A percentile compares a stretch with the other conserved stretches of the same genome.
Conservation (phyloP, 2,888 invertebrate genomes). For the Poecilobothrus nobilitatus region DNA sequence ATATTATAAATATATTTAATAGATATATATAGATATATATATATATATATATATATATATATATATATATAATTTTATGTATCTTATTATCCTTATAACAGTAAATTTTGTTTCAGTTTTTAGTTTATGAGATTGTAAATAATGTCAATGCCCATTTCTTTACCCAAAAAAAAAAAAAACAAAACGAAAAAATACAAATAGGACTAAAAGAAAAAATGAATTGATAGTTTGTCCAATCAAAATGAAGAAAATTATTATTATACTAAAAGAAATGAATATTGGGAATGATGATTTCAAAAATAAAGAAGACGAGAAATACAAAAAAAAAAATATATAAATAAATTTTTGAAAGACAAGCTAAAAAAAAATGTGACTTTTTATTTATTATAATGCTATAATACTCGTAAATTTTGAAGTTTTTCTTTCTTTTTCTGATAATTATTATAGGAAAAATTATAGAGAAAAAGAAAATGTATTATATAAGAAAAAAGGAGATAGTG, state of each 20-base stretch:
- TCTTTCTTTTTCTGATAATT: background rate
- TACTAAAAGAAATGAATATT: too few relatives aligned
- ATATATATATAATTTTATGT: too few relatives aligned
- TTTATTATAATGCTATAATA: slow-evolving; percentile 6
- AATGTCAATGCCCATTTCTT: slow-evolving; percentile 1
- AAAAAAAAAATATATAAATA: background rate
- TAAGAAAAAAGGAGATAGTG: background rate
- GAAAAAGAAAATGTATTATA: too few relatives aligned
- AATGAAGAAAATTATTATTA: background rate
- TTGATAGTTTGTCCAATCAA: slow-evolving; percentile 6
- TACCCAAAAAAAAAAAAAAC: background rate
- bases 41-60: too few relatives aligned
- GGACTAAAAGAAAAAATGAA: too few relatives aligned
- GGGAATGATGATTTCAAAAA: too few relatives aligned
- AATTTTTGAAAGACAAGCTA: background rate
- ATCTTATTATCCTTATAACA: too few relatives aligned
- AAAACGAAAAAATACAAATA: background rate
- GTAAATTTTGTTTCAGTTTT: too few relatives aligned
- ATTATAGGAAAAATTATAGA: too few relatives aligned
- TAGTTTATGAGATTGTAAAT: background rate
- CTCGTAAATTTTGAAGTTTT: background rate
- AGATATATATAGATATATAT: too few relatives aligned
- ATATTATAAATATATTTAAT: too few relatives aligned
- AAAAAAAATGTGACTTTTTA: background rate
- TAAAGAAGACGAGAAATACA: too few relatives aligned